Evolutionary conservation across 1,140 invertebrate genomes (phyloP), one percentile per base, ranked within the genome.

Genomic region (Panulirus ornatus): DNA sequence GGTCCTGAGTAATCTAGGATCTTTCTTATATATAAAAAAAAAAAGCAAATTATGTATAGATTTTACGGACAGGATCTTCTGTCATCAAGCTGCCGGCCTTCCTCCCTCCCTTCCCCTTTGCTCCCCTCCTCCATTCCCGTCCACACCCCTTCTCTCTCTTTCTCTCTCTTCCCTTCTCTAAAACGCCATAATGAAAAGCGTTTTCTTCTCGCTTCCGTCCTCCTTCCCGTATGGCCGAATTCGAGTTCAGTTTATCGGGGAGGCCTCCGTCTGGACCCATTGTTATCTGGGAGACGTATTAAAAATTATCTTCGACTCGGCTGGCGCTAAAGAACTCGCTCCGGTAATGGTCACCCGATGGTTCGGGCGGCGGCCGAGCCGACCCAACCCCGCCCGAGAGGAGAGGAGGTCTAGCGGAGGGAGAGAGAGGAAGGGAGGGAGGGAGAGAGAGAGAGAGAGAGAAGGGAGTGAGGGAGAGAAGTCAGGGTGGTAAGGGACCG

Each of bases 261-360:
- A 51, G 40, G 44, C 63, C 83, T 47, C 70, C 66, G 70, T 63
- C 83, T 70, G 54, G 85, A 51, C 36, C 75, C 76, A 88, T 88
- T 88, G 85, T 88, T 47, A 88, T 75, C 70, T 16, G 27, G 40
- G 76, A 51, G 75, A 42, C 76, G 76, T 88, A 88, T 88, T 88
- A 88, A 88, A 88, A 88, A 88, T 88, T 88, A 88, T 88, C 76
- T 88, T 88, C 85, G 76, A 89, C 87, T 89, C 51, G n/a, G 54
- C 19, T 79, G 87, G 40, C 85, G 73, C 75, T 89, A 89, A 89
- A 82, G 78, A 82, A 88, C 58, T n/a, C 19, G 22, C 42, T n/a
- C n/a, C n/a, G 22, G 27, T 51, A 42, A 71, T 63, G 83, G 83
- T 70, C 66, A 70, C 11, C 38, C 44, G 3, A 11, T 38, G 34